These are phyloP conservation scores for Rousettus leschenaultii DNA, from an alignment of 2,113 vertebrate species.

Conservation along the genomic window DNA sequence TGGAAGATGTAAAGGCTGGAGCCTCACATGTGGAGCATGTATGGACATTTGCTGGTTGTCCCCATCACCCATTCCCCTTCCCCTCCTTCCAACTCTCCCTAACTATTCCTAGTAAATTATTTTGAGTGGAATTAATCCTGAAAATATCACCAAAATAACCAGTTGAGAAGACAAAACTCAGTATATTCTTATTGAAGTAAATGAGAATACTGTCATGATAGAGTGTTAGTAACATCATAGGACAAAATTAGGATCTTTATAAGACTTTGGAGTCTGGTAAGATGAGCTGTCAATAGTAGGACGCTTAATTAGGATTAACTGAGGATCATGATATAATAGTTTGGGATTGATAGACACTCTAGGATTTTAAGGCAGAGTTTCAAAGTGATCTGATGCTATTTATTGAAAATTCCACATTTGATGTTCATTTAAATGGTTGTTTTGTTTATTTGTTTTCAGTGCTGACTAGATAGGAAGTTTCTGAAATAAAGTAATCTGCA, in stretches of 20 bases:
- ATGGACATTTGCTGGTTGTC: background rate
- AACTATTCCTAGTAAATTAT: background rate
- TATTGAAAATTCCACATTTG: background rate
- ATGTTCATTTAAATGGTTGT: background rate
- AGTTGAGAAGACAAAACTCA: background rate
- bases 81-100: background rate
- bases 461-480: background rate
- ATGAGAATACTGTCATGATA: background rate
- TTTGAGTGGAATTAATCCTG: background rate
- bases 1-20: background rate
- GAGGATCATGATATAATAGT: background rate
- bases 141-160: background rate
- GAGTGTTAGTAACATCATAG: background rate
- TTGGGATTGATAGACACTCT: background rate
- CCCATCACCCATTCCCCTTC: background rate
- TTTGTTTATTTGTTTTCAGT: background rate
- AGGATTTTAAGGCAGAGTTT: background rate
- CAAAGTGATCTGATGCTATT: background rate
- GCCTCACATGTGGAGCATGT: background rate
- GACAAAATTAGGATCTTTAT: background rate
- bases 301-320: background rate
- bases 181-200: background rate
- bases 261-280: background rate
- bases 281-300: background rate
- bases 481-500: background rate